These are phyloP conservation scores for Parochlus steinenii DNA, from an alignment of 2,888 invertebrate genomes.

Conservation along the genomic window DNA sequence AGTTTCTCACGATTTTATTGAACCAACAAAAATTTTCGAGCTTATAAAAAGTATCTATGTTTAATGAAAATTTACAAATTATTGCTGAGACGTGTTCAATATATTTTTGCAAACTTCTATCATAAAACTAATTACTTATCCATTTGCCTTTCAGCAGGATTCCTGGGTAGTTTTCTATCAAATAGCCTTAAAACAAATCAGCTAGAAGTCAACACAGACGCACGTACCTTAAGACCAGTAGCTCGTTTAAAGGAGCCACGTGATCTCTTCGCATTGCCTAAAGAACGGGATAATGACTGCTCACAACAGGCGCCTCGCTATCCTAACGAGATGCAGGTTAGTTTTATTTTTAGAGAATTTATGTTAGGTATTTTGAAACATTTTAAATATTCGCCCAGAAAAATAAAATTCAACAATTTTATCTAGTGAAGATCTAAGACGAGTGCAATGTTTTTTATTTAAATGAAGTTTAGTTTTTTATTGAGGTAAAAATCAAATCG, in stretches of 20 bases:
- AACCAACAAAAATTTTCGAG: conserved; percentile 6
- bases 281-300: conserved; percentile 44
- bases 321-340: conserved; percentile 81
- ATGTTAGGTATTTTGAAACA: too few relatives aligned
- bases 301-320: conserved; percentile 67
- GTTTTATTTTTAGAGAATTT: too few relatives aligned
- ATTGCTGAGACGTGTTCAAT: conserved; percentile 1
- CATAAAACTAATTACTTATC: neutral
- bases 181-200: conserved; percentile 46
- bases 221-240: conserved; percentile 41
- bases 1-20: conserved; percentile 7
- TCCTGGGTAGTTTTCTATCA: conserved; percentile 29
- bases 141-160: conserved; percentile 19
- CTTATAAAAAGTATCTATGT: neutral
- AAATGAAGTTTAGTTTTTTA: too few relatives aligned
- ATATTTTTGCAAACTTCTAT: neutral
- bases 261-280: conserved; percentile 53
- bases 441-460: too few relatives aligned
- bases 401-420: too few relatives aligned
- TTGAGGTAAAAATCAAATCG: too few relatives aligned
- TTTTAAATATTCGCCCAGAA: too few relatives aligned
- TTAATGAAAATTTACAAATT: neutral
- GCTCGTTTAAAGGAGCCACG: conserved; percentile 50
- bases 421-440: too few relatives aligned
- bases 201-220: conserved; percentile 50